These are phyloP conservation scores for Rafetus swinhoei DNA, from an alignment of 2,113 vertebrate species.

Conservation along the genomic window DNA sequence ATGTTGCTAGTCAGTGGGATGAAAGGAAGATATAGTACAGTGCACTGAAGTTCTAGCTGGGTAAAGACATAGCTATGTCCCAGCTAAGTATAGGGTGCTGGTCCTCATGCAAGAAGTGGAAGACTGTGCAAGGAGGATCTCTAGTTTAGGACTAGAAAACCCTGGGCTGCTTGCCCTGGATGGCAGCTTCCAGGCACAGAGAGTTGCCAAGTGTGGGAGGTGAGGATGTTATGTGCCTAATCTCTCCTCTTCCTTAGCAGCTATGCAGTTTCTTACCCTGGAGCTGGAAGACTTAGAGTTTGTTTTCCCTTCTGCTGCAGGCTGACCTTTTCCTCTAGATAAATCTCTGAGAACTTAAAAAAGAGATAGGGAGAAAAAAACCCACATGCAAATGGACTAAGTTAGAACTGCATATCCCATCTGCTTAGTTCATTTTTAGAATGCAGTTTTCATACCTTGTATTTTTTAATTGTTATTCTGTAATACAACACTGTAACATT, in stretches of 20 bases:
- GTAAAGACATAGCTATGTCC: background rate
- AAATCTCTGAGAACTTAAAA: constrained; percentile 80
- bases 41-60: constrained; percentile 14
- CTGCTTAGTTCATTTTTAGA: constrained; percentile 85
- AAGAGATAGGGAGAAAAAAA: constrained; percentile 65
- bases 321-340: constrained; percentile 77
- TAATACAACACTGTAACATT: constrained; percentile 81
- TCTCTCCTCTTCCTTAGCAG: constrained; percentile 67
- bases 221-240: constrained; percentile 74
- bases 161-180: constrained; percentile 72
- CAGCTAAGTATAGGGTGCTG: constrained; percentile 67
- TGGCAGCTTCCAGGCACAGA: constrained; percentile 70
- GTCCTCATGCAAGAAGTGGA: constrained; percentile 71
- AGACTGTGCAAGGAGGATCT: constrained; percentile 71
- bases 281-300: constrained; percentile 76
- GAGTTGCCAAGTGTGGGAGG: constrained; percentile 74
- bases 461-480: constrained; percentile 79
- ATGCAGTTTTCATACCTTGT: constrained; percentile 83
- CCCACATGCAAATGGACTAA: constrained; percentile 84
- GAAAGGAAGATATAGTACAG: constrained; percentile 28
- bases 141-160: constrained; percentile 69
- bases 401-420: constrained; percentile 85
- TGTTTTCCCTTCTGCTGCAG: constrained; percentile 76
- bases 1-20: background rate
- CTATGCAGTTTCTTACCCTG: constrained; percentile 80